phyloP scores from a whole-genome alignment of 2,888 invertebrate genomes.

The Nudaria mundana region DNA sequence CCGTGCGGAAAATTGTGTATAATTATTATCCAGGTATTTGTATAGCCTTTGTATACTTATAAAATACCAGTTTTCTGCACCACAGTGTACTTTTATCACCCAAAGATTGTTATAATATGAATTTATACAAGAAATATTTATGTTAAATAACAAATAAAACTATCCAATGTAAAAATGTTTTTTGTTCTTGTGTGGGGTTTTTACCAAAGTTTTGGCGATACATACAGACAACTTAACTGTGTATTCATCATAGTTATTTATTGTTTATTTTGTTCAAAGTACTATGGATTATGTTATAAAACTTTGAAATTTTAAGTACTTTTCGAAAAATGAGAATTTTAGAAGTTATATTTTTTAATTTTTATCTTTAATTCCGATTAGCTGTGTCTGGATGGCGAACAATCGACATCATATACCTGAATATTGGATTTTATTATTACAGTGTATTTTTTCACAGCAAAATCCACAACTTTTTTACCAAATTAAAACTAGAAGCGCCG shows the following conservation, averaged over 20 bases:
- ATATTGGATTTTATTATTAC: slow-evolving; percentile 28
- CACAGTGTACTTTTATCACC: slow-evolving; percentile 67
- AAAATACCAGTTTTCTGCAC: slow-evolving; percentile 33
- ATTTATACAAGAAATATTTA: slow-evolving; percentile 81
- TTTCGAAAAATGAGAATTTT: too few relatives aligned
- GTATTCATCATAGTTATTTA: too few relatives aligned
- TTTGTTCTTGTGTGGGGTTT: slow-evolving; percentile 40
- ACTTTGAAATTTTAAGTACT: too few relatives aligned
- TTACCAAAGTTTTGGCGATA: too few relatives aligned
- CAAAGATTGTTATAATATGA: slow-evolving; percentile 82
- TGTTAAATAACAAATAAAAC: slow-evolving; percentile 79
- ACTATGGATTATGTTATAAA: too few relatives aligned
- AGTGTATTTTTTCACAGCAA: slow-evolving; percentile 29
- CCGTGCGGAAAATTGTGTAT: slow-evolving; percentile 32
- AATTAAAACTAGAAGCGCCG: slow-evolving; percentile 19
- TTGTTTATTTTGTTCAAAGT: too few relatives aligned
- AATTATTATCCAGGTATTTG: slow-evolving; percentile 16
- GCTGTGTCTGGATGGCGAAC: too few relatives aligned
- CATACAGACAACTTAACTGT: too few relatives aligned
- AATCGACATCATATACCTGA: too few relatives aligned
- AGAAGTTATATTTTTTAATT: too few relatives aligned
- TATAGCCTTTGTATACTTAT: slow-evolving; percentile 12
- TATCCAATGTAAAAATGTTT: slow-evolving; percentile 51
- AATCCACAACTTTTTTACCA: slow-evolving; percentile 24
- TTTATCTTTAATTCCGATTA: too few relatives aligned